Evolutionary conservation across 1,140 invertebrate genomes (phyloP).

Genomic region (Pseudachorutes palmiensis): DNA sequence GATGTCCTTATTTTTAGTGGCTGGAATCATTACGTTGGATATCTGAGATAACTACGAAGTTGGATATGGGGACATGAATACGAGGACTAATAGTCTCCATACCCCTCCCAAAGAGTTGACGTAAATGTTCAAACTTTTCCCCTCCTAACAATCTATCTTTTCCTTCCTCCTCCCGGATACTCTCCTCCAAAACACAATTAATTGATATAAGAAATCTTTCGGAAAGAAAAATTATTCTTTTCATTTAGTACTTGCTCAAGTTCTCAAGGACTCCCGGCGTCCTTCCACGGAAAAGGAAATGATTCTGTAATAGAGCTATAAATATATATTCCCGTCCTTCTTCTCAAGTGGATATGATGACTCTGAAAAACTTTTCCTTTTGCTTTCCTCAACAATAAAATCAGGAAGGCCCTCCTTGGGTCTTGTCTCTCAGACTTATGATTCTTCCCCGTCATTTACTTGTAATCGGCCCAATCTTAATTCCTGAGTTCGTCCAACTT

Average conservation of each 20-base stretch:
- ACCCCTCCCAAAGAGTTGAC: constrained; percentile 2
- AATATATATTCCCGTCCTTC: not conserved
- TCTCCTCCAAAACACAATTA: not conserved
- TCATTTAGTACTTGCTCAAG: not conserved
- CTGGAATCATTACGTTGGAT: constrained; percentile 7
- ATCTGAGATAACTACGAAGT: constrained; percentile 6
- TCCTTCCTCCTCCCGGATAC: not conserved
- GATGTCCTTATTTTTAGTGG: constrained; percentile 3
- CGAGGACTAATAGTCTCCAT: constrained; percentile 2
- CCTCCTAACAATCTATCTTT: constrained; percentile 7
- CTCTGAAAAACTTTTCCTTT: not conserved
- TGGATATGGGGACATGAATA: constrained; percentile 10
- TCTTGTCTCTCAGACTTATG: too few species aligned
- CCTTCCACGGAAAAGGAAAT: constrained; percentile 1
- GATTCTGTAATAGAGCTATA: constrained; percentile 3
- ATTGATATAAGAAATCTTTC: constrained; percentile 10
- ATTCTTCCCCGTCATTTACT: too few species aligned
- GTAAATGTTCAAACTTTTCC: constrained; percentile 18
- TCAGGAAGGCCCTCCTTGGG: too few species aligned
- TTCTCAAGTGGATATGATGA: not conserved
- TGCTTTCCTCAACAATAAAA: constrained; percentile 8
- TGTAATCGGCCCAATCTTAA: too few species aligned
- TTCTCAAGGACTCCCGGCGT: not conserved
- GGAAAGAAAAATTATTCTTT: not conserved
- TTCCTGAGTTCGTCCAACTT: too few species aligned